A percentile compares a stretch with the other conserved stretches of the same genome.
phyloP scores from a whole-genome alignment of 2,113 vertebrate genomes.

The Danio rerio region GRCz12tu NC_133184.1:24913001-24913500 shows the following conservation, averaged over 20 bases:
- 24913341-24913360: neutral
- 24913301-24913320: constrained; percentile 20
- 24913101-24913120: too few species aligned
- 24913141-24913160: neutral
- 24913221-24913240: constrained; percentile 52
- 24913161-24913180: neutral
- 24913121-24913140: neutral
- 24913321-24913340: constrained; percentile 8
- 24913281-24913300: constrained; percentile 31
- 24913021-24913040: neutral
- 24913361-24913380: neutral
- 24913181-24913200: constrained; percentile 42
- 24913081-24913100: too few species aligned
- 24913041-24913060: neutral
- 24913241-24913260: constrained; percentile 44
- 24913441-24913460: neutral
- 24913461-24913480: neutral
- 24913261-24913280: constrained; percentile 18
- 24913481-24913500: neutral
- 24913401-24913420: neutral
- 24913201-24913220: constrained; percentile 40
- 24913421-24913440: neutral
- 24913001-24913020: neutral
- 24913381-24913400: constrained; percentile 1
- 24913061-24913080: too few species aligned